phyloP scores from a whole-genome alignment of 2,113 vertebrate species.

The Cavia porcellus region DNA sequence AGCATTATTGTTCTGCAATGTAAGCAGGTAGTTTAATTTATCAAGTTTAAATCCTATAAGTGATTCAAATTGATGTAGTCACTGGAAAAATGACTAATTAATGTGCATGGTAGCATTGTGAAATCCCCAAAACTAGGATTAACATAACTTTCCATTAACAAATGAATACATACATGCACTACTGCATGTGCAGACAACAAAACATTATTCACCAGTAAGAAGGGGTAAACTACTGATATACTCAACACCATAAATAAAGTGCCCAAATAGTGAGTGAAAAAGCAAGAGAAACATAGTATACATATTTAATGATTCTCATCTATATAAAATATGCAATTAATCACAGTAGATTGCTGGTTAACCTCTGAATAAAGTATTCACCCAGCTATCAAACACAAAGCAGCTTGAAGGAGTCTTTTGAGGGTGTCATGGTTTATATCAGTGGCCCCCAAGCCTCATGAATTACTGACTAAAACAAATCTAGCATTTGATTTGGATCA shows the following conservation, averaged over 20 bases:
- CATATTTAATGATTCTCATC: neutral
- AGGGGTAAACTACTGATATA: neutral
- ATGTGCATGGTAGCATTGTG: constrained; percentile 22
- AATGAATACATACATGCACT: neutral
- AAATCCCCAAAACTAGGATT: neutral
- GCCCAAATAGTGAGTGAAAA: constrained; percentile 14
- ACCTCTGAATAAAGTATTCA: neutral
- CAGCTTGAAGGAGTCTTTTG: neutral
- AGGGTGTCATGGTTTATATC: too few relatives aligned
- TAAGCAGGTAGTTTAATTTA: constrained; percentile 30
- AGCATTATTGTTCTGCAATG: neutral
- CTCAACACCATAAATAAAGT: neutral
- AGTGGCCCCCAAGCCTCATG: too few relatives aligned
- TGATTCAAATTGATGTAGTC: constrained; percentile 36
- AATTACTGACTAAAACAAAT: too few relatives aligned
- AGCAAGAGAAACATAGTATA: neutral
- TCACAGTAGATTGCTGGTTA: neutral
- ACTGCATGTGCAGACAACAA: neutral
- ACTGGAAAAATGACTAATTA: neutral
- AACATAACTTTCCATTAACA: neutral
- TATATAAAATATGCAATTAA: neutral
- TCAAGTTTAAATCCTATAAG: neutral
- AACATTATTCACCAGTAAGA: neutral
- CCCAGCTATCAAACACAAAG: neutral
- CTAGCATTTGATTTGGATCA: too few relatives aligned